Conservation (phyloP, 2,113 vertebrate species). For the Perca schrenkii region DNA sequence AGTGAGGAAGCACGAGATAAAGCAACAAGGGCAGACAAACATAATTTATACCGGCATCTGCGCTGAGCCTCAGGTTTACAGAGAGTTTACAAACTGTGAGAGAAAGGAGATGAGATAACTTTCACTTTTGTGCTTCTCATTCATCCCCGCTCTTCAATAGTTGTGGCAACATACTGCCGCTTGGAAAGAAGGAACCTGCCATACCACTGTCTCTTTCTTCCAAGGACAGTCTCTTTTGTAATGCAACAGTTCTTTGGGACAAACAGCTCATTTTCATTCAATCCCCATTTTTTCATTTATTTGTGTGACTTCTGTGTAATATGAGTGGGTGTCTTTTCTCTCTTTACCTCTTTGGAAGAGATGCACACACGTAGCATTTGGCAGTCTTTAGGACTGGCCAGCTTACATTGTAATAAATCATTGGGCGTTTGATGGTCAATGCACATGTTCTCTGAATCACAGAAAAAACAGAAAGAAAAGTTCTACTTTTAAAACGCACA, state of each 20-base stretch:
- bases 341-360: neutral
- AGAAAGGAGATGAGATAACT: constrained; percentile 62
- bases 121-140: constrained; percentile 62
- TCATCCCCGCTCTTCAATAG: constrained; percentile 54
- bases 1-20: constrained; percentile 39
- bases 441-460: neutral
- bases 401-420: neutral
- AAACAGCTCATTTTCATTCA: constrained; percentile 53
- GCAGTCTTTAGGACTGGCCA: neutral
- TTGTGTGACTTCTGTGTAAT: constrained; percentile 23
- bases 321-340: constrained; percentile 1
- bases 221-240: constrained; percentile 63
- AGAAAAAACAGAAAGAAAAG: neutral
- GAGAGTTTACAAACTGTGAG: constrained; percentile 47
- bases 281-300: neutral
- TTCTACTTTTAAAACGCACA: neutral
- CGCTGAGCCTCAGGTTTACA: constrained; percentile 35
- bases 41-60: constrained; percentile 34
- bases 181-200: constrained; percentile 45
- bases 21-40: constrained; percentile 52
- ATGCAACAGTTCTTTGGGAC: constrained; percentile 47
- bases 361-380: neutral
- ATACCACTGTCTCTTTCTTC: constrained; percentile 50
- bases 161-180: constrained; percentile 44
- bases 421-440: neutral